phyloP scores from a whole-genome alignment of 2,113 vertebrate genomes.

The Hydropotes inermis region DNA sequence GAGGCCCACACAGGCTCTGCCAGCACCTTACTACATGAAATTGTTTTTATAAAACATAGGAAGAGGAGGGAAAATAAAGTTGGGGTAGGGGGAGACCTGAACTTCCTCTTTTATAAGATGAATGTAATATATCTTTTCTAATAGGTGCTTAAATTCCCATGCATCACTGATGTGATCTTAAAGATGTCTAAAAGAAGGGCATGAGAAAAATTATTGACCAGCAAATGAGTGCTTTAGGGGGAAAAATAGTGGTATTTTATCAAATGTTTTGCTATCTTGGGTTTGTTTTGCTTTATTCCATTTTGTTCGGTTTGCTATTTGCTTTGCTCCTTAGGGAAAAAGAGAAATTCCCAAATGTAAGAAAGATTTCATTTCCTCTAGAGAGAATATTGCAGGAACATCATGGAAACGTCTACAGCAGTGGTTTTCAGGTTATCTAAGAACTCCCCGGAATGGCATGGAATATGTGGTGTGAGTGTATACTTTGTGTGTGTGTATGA shows the following conservation, averaged over 20 bases:
- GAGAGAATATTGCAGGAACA: background rate
- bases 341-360: constrained; percentile 14
- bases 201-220: background rate
- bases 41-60: background rate
- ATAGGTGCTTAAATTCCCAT: background rate
- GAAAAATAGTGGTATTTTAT: background rate
- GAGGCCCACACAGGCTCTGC: background rate
- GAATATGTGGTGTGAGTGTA: background rate
- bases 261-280: background rate
- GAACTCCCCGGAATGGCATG: background rate
- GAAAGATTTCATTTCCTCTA: constrained; percentile 32
- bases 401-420: constrained; percentile 1
- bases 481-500: background rate
- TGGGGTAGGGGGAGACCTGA: background rate
- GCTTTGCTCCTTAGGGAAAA: constrained; percentile 24
- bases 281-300: constrained; percentile 34
- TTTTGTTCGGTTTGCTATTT: constrained; percentile 45
- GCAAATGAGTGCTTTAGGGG: background rate
- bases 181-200: background rate
- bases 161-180: background rate
- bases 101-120: background rate
- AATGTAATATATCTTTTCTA: background rate
- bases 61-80: background rate
- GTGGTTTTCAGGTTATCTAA: background rate
- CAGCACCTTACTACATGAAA: background rate